Percentiles rank a stretch among this genome's conserved stretches.
Evolutionary conservation across 2,888 invertebrate genomes (phyloP).

Genomic region (Dastarcus helophoroides): DNA sequence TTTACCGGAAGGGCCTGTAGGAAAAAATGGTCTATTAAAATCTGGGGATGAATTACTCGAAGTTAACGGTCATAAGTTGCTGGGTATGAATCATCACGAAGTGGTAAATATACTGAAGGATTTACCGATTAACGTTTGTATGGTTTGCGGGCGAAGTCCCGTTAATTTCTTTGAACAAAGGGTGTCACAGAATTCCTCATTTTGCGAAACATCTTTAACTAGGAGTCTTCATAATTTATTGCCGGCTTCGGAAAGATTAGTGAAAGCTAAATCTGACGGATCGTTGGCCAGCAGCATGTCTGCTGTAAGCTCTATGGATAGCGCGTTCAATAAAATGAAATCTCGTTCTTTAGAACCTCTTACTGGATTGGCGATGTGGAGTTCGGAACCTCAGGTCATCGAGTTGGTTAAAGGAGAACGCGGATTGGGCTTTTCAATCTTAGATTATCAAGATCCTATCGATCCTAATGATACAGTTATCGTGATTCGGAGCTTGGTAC

Average conservation of each 20-base stretch:
- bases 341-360: conserved; percentile 94
- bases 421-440: conserved; percentile 95
- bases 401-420: conserved; percentile 93
- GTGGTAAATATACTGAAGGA: conserved; percentile 90
- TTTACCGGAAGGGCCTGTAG: conserved; percentile 95
- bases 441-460: conserved; percentile 92
- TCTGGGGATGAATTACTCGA: conserved; percentile 94
- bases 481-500: conserved; percentile 94
- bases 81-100: conserved; percentile 89
- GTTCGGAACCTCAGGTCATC: conserved; percentile 91
- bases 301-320: conserved; percentile 39
- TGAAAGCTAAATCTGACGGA: conserved; percentile 88
- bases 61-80: conserved; percentile 79
- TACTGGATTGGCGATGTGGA: conserved; percentile 97
- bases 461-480: conserved; percentile 95
- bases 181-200: conserved; percentile 21
- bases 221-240: conserved; percentile 53
- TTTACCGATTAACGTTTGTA: conserved; percentile 76
- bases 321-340: conserved; percentile 53
- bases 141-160: conserved; percentile 70
- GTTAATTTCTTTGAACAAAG: conserved; percentile 29
- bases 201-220: conserved; percentile 36
- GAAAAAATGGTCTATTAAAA: conserved; percentile 74
- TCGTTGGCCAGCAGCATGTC: conserved; percentile 60
- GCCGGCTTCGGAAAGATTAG: conserved; percentile 56